Evolutionary conservation across 2,888 invertebrate species (phyloP).

Genomic region (Pyrochroa serraticornis): DNA sequence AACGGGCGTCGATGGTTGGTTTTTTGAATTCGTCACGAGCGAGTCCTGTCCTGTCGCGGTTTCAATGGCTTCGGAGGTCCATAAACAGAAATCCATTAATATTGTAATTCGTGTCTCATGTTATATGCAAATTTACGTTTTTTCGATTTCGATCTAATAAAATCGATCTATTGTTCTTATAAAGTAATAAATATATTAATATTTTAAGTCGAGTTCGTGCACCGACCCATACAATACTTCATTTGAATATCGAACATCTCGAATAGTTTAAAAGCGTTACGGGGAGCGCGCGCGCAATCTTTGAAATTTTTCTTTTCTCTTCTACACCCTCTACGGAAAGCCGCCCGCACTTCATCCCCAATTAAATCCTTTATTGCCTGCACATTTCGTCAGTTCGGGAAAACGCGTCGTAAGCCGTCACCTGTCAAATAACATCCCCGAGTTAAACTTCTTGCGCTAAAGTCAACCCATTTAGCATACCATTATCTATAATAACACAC

Average conservation of each 20-base stretch:
- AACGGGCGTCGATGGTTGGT: too few relatives aligned
- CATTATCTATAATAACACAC: slow-evolving; percentile 58
- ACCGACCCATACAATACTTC: slow-evolving; percentile 49
- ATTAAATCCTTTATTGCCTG: neutral
- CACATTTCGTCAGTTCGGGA: slow-evolving; percentile 1
- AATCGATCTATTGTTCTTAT: slow-evolving; percentile 58
- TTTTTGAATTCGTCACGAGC: neutral
- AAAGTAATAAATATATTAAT: slow-evolving; percentile 57
- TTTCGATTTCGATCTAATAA: slow-evolving; percentile 57
- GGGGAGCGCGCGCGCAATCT: too few relatives aligned
- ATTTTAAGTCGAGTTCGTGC: slow-evolving; percentile 51
- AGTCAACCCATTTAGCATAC: slow-evolving; percentile 57
- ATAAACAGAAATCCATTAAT: slow-evolving; percentile 27
- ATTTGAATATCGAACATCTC: slow-evolving; percentile 56
- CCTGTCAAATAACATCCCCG: slow-evolving; percentile 55
- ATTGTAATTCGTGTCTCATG: slow-evolving; percentile 40
- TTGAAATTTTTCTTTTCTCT: too few relatives aligned
- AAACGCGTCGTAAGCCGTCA: slow-evolving; percentile 50
- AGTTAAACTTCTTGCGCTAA: slow-evolving; percentile 53
- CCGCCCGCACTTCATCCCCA: neutral
- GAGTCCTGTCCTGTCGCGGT: neutral
- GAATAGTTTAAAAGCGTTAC: slow-evolving; percentile 41
- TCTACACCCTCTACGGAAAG: too few relatives aligned
- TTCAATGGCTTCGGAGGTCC: slow-evolving; percentile 1
- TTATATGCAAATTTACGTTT: slow-evolving; percentile 51